These are phyloP conservation scores for Trichacis sp. DNA, from an alignment of 2,888 invertebrate genomes.

Conservation along the genomic window DNA sequence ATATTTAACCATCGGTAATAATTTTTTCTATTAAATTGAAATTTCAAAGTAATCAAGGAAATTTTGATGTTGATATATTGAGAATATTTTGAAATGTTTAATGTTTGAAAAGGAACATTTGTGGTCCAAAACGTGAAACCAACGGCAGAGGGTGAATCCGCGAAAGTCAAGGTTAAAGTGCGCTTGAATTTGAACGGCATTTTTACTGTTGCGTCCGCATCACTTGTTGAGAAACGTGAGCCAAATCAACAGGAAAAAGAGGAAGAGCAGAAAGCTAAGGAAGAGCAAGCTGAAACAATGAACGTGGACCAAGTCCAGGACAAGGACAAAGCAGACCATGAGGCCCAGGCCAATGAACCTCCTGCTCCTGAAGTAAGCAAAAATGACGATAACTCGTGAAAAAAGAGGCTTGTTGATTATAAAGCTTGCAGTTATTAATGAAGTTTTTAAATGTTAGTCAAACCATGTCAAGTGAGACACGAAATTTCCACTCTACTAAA, in stretches of 20 bases:
- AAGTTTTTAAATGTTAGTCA: no score
- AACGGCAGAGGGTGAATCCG: slow-evolving; percentile 88
- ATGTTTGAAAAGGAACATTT: slow-evolving; percentile 80
- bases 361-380: slow-evolving; percentile 62
- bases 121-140: slow-evolving; percentile 86
- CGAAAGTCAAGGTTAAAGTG: slow-evolving; percentile 96
- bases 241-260: slow-evolving; percentile 65
- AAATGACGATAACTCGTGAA: no score
- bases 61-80: no score
- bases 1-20: no score
- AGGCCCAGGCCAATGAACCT: slow-evolving; percentile 64
- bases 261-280: slow-evolving; percentile 57
- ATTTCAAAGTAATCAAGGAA: no score
- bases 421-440: no score
- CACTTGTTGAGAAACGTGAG: slow-evolving; percentile 78
- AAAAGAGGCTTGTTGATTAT: no score
- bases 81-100: no score
- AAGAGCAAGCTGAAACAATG: slow-evolving; percentile 51
- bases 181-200: slow-evolving; percentile 94
- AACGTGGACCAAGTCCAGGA: slow-evolving; percentile 48
- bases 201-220: slow-evolving; percentile 88
- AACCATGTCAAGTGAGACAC: no score
- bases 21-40: no score
- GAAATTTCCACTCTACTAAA: no score
- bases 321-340: slow-evolving; percentile 61